phyloP scores from a whole-genome alignment of 2,797 vertebrate species.

The Gallinago stenura region DNA sequence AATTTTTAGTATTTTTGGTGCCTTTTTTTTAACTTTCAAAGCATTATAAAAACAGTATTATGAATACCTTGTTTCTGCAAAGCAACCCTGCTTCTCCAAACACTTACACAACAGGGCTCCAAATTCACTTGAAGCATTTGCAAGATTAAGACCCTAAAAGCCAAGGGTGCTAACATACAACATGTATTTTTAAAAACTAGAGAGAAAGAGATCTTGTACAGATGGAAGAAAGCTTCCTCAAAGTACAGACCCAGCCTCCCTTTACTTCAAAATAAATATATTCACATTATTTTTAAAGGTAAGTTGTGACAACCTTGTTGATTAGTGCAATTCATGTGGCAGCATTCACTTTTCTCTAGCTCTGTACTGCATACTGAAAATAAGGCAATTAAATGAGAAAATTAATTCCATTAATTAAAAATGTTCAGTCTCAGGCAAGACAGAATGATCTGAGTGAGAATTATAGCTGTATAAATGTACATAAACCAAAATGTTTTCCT shows the following conservation, averaged over 20 bases:
- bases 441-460: conserved; percentile 31
- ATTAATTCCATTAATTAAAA: conserved; percentile 73
- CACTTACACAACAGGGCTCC: background rate
- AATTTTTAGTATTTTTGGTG: background rate
- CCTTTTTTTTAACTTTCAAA: background rate
- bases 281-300: conserved; percentile 67
- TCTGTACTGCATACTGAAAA: conserved; percentile 63
- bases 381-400: conserved; percentile 69
- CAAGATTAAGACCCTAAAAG: conserved; percentile 29
- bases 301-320: conserved; percentile 72
- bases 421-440: conserved; percentile 60
- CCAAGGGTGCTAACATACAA: background rate
- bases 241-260: conserved; percentile 4
- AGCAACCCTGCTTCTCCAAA: background rate
- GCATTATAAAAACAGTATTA: background rate
- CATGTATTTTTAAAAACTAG: background rate
- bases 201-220: background rate
- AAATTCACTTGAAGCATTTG: background rate
- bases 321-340: conserved; percentile 70
- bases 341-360: conserved; percentile 44
- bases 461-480: conserved; percentile 34
- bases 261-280: conserved; percentile 53
- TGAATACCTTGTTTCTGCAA: background rate
- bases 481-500: conserved; percentile 39
- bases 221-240: conserved; percentile 7